These are phyloP conservation scores for Panzeria rudis DNA, from an alignment of 2,888 invertebrate genomes.

Conservation along the genomic window DNA sequence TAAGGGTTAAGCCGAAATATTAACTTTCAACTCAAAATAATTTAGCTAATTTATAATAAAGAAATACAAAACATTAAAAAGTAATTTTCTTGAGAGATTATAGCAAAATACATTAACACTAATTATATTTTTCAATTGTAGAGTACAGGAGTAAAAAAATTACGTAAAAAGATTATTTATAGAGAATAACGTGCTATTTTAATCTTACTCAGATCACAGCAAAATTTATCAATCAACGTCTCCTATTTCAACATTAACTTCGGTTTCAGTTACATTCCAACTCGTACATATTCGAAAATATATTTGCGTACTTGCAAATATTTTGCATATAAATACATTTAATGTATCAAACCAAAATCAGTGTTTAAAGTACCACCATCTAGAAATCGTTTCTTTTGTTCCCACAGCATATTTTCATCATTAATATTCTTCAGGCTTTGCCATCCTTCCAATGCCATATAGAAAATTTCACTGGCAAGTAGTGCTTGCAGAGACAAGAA, in stretches of 20 bases:
- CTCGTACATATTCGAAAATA: background rate
- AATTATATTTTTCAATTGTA: no score
- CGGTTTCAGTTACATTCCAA: conserved; percentile 14
- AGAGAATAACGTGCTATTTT: no score
- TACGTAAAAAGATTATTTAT: no score
- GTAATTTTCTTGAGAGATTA: no score
- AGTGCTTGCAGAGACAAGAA: conserved; percentile 72
- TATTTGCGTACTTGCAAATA: conserved; percentile 8
- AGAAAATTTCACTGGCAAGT: conserved; percentile 74
- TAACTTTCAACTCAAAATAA: no score
- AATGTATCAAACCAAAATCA: conserved; percentile 62
- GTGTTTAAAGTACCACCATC: conserved; percentile 70
- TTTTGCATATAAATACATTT: conserved; percentile 66
- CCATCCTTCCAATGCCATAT: conserved; percentile 74
- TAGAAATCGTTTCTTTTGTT: conserved; percentile 69
- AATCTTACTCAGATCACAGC: background rate
- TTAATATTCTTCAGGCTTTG: conserved; percentile 75
- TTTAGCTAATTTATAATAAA: no score
- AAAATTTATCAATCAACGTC: conserved; percentile 56
- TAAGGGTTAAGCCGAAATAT: no score
- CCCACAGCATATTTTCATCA: conserved; percentile 73
- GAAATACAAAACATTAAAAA: no score
- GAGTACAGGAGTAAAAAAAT: no score
- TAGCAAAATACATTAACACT: no score
- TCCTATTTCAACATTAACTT: conserved; percentile 14